A percentile compares a stretch with the other conserved stretches of the same genome.
Conservation (phyloP, 2,797 vertebrate species). For the Heliangelus exortis region DNA sequence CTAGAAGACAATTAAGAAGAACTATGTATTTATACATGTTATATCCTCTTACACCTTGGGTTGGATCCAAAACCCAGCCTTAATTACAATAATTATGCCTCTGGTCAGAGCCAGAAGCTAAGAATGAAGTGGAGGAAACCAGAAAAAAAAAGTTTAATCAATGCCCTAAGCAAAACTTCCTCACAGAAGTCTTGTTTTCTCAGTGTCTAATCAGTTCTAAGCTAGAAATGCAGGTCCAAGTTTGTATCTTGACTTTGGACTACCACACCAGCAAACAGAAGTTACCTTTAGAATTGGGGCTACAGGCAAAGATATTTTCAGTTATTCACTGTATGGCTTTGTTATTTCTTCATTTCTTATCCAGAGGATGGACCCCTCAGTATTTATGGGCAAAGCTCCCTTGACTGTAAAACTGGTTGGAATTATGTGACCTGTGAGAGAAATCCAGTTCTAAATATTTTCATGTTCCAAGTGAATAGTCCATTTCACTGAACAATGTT, state of each 20-base stretch:
- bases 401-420: background rate
- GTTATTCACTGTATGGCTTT: background rate
- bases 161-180: background rate
- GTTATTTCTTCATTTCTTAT: background rate
- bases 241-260: background rate
- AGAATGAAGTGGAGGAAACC: conserved; percentile 6
- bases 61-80: conserved; percentile 48
- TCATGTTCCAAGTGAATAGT: background rate
- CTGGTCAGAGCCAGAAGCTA: conserved; percentile 32
- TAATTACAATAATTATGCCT: conserved; percentile 60
- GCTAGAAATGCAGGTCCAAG: background rate
- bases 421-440: conserved; percentile 6
- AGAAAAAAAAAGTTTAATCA: background rate
- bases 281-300: background rate
- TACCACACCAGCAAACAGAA: background rate
- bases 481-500: background rate
- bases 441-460: background rate
- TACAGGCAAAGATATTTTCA: background rate
- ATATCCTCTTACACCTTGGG: conserved; percentile 63
- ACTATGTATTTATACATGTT: conserved; percentile 60
- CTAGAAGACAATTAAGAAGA: conserved; percentile 65
- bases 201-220: background rate
- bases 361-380: background rate
- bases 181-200: background rate
- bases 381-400: background rate